These are phyloP conservation scores for Yoshiicerus persimilis DNA, from an alignment of 1,140 invertebrate genomes.

Conservation along the genomic window DNA sequence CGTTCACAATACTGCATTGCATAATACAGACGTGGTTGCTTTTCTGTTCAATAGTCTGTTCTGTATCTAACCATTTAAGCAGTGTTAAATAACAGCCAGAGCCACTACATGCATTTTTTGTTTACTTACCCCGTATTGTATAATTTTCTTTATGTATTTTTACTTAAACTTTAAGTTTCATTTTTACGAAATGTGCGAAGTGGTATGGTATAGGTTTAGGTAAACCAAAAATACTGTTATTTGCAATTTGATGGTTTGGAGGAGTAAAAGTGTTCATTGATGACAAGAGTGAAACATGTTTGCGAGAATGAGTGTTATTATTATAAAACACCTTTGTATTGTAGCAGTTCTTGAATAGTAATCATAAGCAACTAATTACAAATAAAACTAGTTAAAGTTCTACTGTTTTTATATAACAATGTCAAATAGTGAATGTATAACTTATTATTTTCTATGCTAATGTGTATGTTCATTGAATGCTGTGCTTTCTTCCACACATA, in stretches of 20 bases:
- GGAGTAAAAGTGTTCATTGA: not conserved
- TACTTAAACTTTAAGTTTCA: not conserved
- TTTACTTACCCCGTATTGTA: not conserved
- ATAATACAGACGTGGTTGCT: not conserved
- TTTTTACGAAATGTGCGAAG: not conserved
- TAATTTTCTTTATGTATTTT: constrained; percentile 3
- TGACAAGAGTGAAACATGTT: not conserved
- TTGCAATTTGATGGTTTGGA: not conserved
- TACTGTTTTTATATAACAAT: constrained; percentile 16
- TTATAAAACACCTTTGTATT: not conserved
- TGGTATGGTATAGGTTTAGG: not conserved
- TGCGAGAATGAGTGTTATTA: not conserved
- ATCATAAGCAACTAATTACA: not conserved
- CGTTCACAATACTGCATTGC: no score
- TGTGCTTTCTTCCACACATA: constrained; percentile 8
- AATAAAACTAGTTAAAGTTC: not conserved
- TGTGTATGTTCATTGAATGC: constrained; percentile 4
- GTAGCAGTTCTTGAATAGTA: not conserved
- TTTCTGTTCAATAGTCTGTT: not conserved
- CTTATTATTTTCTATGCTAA: not conserved
- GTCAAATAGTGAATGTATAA: not conserved
- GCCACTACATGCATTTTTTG: constrained; percentile 10
- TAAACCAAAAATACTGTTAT: not conserved
- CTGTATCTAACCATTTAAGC: not conserved
- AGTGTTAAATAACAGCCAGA: not conserved